A percentile compares a stretch with the other conserved stretches of the same genome.
These are phyloP conservation scores for Catharus minimus DNA, from an alignment of 2,113 vertebrate genomes.

Conservation along the genomic window DNA sequence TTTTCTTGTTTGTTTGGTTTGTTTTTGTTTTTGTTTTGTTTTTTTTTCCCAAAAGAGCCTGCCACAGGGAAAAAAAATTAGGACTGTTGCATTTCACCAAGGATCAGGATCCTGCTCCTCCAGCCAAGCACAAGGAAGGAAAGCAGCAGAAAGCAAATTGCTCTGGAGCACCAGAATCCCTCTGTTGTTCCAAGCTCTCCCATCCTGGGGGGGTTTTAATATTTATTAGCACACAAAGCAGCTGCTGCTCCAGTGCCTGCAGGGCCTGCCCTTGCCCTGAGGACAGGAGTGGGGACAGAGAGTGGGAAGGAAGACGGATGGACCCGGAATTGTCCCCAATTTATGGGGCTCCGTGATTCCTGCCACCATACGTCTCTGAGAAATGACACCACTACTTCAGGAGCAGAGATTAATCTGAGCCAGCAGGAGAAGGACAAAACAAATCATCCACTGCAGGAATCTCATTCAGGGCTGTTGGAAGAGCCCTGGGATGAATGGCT, in stretches of 20 bases:
- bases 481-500: conserved; percentile 21
- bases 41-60: background rate
- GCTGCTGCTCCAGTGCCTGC: background rate
- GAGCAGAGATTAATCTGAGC: conserved; percentile 65
- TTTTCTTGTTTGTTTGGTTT: background rate
- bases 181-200: background rate
- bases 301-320: conserved; percentile 26
- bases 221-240: conserved; percentile 18
- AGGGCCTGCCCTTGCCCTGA: conserved; percentile 17
- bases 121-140: background rate
- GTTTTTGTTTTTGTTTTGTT: no score
- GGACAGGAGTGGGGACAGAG: background rate
- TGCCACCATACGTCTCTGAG: conserved; percentile 17
- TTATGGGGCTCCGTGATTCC: conserved; percentile 37
- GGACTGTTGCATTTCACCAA: background rate
- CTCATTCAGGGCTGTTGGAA: conserved; percentile 35
- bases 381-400: conserved; percentile 61
- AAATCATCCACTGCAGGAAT: conserved; percentile 60
- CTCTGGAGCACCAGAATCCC: background rate
- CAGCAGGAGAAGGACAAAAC: conserved; percentile 64
- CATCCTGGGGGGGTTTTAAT: background rate
- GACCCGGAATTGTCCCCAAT: conserved; percentile 40
- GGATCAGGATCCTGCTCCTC: rapidly evolving
- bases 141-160: background rate
- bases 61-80: rapidly evolving